phyloP scores from a whole-genome alignment of 2,797 vertebrate genomes.

The Liparis tanakae region DNA sequence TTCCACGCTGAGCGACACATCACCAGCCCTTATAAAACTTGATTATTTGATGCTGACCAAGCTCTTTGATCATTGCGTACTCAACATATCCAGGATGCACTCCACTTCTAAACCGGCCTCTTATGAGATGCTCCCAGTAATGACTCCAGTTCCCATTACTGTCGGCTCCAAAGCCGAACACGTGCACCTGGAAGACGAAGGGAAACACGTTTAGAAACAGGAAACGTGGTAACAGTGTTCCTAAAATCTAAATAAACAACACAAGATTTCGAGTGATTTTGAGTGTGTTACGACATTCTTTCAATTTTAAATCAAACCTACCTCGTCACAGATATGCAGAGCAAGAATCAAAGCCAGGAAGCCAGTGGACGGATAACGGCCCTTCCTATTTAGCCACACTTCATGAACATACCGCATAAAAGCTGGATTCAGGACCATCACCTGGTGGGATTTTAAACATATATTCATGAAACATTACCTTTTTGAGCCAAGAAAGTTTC shows the following conservation, averaged over 20 bases:
- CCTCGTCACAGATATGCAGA: slow-evolving; percentile 56
- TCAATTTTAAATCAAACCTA: neutral
- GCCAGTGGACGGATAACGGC: slow-evolving; percentile 55
- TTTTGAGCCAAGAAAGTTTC: neutral
- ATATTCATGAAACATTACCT: neutral
- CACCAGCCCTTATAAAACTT: neutral
- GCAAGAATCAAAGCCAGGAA: slow-evolving; percentile 48
- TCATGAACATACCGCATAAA: slow-evolving; percentile 57
- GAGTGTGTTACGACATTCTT: neutral
- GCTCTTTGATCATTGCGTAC: slow-evolving; percentile 7
- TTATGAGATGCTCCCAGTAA: slow-evolving; percentile 41
- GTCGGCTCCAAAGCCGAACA: slow-evolving; percentile 67
- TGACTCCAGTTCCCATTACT: slow-evolving; percentile 64
- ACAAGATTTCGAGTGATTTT: neutral
- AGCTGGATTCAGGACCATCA: slow-evolving; percentile 48
- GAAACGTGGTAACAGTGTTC: accelerated
- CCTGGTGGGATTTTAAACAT: slow-evolving; percentile 17
- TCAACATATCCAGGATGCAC: slow-evolving; percentile 38
- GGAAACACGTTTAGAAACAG: neutral
- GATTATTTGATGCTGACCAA: slow-evolving; percentile 9
- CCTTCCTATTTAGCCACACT: slow-evolving; percentile 23
- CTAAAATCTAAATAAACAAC: neutral
- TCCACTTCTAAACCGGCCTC: slow-evolving; percentile 27
- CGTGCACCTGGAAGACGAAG: slow-evolving; percentile 47
- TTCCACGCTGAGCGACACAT: neutral